These are phyloP conservation scores for Scaptomyza parva DNA, from an alignment of 2,888 invertebrate species.

Conservation along the genomic window DNA sequence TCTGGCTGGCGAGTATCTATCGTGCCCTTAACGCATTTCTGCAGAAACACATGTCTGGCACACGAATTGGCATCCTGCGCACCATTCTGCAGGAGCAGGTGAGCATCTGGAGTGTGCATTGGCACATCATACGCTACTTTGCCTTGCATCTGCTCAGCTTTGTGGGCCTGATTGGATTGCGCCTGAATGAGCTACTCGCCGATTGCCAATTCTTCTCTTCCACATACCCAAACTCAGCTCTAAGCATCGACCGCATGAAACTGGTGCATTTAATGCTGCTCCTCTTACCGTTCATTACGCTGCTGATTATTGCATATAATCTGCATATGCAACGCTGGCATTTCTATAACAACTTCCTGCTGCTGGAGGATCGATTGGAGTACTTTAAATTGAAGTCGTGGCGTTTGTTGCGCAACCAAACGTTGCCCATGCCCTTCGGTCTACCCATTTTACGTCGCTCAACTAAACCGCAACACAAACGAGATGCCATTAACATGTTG, in stretches of 20 bases:
- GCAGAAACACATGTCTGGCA: constrained; percentile 40
- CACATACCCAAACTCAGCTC: neutral
- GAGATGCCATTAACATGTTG: constrained; percentile 54
- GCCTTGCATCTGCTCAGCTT: constrained; percentile 49
- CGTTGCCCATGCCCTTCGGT: constrained; percentile 53
- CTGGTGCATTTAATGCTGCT: constrained; percentile 35
- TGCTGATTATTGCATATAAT: constrained; percentile 37
- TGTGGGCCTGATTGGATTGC: constrained; percentile 20
- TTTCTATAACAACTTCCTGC: constrained; percentile 37
- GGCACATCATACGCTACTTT: constrained; percentile 46
- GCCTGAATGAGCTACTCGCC: neutral
- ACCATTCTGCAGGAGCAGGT: constrained; percentile 39
- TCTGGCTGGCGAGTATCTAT: constrained; percentile 61
- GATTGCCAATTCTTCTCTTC: neutral
- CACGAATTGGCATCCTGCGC: constrained; percentile 26
- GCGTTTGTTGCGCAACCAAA: constrained; percentile 45
- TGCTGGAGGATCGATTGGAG: constrained; percentile 40
- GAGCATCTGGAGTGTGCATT: constrained; percentile 35
- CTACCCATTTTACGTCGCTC: constrained; percentile 43
- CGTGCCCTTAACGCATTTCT: constrained; percentile 52
- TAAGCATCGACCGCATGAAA: constrained; percentile 35
- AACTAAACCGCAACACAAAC: constrained; percentile 18
- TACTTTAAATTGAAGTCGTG: constrained; percentile 53
- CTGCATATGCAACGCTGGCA: constrained; percentile 39
- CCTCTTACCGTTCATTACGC: constrained; percentile 17